phyloP scores from a whole-genome alignment of 1,140 invertebrate genomes.

The Drosophila rufa region DNA sequence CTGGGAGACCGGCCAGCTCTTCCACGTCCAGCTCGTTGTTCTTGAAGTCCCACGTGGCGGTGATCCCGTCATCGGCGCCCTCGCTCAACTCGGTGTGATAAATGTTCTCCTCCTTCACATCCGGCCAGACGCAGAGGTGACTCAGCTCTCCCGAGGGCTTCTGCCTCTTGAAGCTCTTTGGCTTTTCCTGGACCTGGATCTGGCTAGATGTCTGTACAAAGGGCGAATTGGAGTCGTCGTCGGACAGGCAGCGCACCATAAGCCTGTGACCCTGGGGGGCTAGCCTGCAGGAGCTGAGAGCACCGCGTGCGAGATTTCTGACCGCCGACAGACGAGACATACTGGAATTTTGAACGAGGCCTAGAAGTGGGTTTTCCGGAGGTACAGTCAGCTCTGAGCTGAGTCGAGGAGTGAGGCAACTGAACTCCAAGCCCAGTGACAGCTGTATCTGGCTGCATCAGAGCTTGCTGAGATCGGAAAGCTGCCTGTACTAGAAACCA shows the following conservation, averaged over 20 bases:
- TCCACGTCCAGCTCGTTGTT: conserved; percentile 21
- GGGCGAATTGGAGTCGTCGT: not conserved
- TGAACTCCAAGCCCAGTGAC: not conserved
- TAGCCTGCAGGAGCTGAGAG: not conserved
- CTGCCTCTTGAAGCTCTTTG: not conserved
- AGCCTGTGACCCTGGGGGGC: too few relatives aligned
- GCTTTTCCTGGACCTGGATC: not conserved
- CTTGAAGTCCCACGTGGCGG: conserved; percentile 17
- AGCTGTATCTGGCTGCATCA: not conserved
- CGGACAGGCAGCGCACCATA: conserved; percentile 9
- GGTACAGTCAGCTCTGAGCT: not conserved
- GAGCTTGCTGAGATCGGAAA: conserved; percentile 16
- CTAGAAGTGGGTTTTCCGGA: not conserved
- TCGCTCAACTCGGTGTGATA: not conserved
- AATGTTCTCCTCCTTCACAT: not conserved
- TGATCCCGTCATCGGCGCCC: not conserved
- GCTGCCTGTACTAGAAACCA: conserved; percentile 1
- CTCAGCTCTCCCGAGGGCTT: not conserved
- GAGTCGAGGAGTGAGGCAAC: not conserved
- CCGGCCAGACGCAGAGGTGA: not conserved
- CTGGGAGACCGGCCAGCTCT: not conserved
- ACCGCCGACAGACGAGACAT: conserved; percentile 27
- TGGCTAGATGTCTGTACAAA: too few relatives aligned
- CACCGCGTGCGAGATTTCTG: not conserved
- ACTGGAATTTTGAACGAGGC: conserved; percentile 18